Evolutionary conservation across 2,113 vertebrate genomes (phyloP).

Genomic region (Triplophysa tibetana): DNA sequence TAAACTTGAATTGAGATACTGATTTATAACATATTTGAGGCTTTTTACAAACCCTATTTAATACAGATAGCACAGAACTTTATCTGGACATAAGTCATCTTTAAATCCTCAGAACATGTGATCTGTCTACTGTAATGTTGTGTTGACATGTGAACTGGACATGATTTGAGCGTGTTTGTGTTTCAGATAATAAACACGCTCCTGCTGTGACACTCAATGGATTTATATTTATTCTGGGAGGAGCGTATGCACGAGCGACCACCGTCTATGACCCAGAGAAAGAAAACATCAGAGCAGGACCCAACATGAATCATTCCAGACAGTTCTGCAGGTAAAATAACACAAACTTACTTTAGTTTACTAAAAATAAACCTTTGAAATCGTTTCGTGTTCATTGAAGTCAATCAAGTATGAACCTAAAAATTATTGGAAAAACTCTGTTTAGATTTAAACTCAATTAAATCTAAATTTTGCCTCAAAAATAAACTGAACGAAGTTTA

Average conservation of each 20-base stretch:
- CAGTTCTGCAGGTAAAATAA: constrained; percentile 97
- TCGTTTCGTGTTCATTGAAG: too few relatives aligned
- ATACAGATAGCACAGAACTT: too few relatives aligned
- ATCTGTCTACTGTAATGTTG: constrained; percentile 1
- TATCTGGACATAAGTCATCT: too few relatives aligned
- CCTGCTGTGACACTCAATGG: constrained; percentile 96
- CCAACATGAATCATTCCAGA: constrained; percentile 99
- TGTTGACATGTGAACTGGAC: background rate
- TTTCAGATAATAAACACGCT: constrained; percentile 96
- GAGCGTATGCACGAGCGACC: constrained; percentile 95
- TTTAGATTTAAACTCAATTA: too few relatives aligned
- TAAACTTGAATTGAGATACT: too few relatives aligned
- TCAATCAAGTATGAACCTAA: too few relatives aligned
- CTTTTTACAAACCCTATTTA: too few relatives aligned
- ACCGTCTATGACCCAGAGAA: constrained; percentile 99
- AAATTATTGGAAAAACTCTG: too few relatives aligned
- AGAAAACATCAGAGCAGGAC: constrained; percentile 97
- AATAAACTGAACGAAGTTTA: too few relatives aligned
- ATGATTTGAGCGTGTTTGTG: background rate
- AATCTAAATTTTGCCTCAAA: too few relatives aligned
- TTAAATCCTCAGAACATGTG: background rate
- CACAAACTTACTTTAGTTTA: background rate
- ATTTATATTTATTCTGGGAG: constrained; percentile 97
- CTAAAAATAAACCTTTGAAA: too few relatives aligned
- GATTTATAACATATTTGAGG: too few relatives aligned